Evolutionary conservation across 2,888 invertebrate genomes (phyloP).

Genomic region (Drosophila macrospina): DNA sequence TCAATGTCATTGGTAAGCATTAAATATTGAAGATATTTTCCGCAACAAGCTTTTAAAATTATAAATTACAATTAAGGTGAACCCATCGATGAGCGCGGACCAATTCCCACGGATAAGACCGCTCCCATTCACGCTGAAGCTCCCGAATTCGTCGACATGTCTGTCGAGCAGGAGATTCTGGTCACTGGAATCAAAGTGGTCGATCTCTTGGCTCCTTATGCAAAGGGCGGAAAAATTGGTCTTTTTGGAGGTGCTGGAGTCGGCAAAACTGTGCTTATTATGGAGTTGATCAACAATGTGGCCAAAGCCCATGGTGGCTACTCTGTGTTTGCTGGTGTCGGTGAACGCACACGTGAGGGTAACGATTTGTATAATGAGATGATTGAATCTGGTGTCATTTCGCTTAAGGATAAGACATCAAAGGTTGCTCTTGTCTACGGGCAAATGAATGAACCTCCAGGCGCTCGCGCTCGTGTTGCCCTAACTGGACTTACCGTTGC

Average conservation of each 20-base stretch:
- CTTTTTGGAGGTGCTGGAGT: conserved; percentile 97
- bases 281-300: conserved; percentile 98
- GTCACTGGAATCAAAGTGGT: conserved; percentile 97
- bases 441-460: conserved; percentile 98
- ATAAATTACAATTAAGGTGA: conserved; percentile 82
- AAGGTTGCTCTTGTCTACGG: conserved; percentile 95
- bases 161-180: conserved; percentile 95
- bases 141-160: conserved; percentile 96
- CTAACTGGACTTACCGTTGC: conserved; percentile 96
- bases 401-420: conserved; percentile 94
- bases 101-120: conserved; percentile 91
- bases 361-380: conserved; percentile 98
- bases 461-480: conserved; percentile 96
- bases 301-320: conserved; percentile 98
- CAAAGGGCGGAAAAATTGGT: conserved; percentile 97
- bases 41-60: too few species aligned
- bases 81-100: conserved; percentile 94
- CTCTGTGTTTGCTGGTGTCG: conserved; percentile 98
- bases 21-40: neutral
- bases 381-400: conserved; percentile 97
- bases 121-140: conserved; percentile 96
- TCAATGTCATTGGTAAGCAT: conserved; percentile 92
- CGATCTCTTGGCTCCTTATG: conserved; percentile 95
- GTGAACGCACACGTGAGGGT: conserved; percentile 97
- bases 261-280: conserved; percentile 97